Evolutionary conservation across 2,888 invertebrate species (phyloP).

Genomic region (Acheta domesticus): DNA sequence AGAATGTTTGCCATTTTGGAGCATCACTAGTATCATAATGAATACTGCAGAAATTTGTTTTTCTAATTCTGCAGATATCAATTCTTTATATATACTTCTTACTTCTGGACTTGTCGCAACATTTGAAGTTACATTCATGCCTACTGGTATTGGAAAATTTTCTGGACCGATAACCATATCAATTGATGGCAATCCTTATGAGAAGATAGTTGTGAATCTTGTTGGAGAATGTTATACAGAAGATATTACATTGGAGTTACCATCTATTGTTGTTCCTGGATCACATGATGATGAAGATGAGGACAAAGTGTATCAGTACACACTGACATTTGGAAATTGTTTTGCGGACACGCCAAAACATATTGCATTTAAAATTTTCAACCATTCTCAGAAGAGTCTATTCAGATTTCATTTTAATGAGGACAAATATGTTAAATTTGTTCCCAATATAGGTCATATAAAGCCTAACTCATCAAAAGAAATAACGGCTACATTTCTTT

Average conservation of each 20-base stretch:
- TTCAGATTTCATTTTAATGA: conserved; percentile 49
- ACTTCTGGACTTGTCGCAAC: conserved; percentile 39
- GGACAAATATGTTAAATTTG: conserved; percentile 48
- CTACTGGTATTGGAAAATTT: conserved; percentile 41
- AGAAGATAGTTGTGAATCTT: conserved; percentile 51
- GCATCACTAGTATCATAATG: too few relatives aligned
- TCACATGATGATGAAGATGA: not conserved
- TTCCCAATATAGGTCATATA: conserved; percentile 52
- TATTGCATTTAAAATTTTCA: conserved; percentile 48
- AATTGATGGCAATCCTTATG: conserved; percentile 57
- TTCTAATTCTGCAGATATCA: too few relatives aligned
- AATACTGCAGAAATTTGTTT: too few relatives aligned
- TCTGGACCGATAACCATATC: conserved; percentile 47
- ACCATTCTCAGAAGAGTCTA: conserved; percentile 45
- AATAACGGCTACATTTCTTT: conserved; percentile 52
- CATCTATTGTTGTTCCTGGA: conserved; percentile 34
- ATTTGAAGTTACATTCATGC: conserved; percentile 45
- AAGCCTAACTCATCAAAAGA: conserved; percentile 50
- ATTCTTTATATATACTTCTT: too few relatives aligned
- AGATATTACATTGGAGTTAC: conserved; percentile 49
- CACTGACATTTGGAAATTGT: conserved; percentile 47
- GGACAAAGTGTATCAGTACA: conserved; percentile 38
- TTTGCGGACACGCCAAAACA: conserved; percentile 46
- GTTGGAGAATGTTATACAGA: conserved; percentile 52
- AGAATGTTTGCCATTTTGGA: too few relatives aligned